Base-by-base conservation (phyloP, 2,888 invertebrate species). In the Ophion obscuratus region DNA sequence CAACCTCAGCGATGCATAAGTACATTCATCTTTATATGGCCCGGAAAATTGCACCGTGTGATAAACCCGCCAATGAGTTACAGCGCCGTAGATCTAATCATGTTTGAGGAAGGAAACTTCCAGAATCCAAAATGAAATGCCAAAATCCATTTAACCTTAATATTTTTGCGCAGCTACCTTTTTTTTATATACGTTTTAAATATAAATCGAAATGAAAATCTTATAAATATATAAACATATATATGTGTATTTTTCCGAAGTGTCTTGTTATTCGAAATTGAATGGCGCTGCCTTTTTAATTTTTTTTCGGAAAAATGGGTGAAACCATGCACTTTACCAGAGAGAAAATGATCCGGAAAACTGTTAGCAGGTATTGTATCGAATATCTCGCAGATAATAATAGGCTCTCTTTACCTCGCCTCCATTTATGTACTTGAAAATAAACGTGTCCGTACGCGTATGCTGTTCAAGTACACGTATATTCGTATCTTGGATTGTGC, bases 371-470 rank as follows among this genome's bases (percentile, higher is more conserved):
- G 31, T 10, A n/a, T 53, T 24, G 31, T 76, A 40, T n/a, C 36
- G 77, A 78, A 61, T 14, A 14, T 53, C 36, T 82, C 44, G 20
- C 68, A 57, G 61, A 76, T 83, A 77, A 76, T 85, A 83, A 83
- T 80, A 85, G 83, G 73, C 24, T 17, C 64, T 79, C 36, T 71
- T 67, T 36, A 44, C 40, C 71, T 61, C 75, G 61, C 11, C 11
- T 17, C 62, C 70, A 80, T 83, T 83, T 77, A 36, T 79, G 47
- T 36, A 73, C 62, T 17, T 57, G 24, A 78, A 85, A 57, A 24
- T 74, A 68, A 44, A 67, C 64, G 27, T 31, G 53, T 47, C 24
- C 27, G 27, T 62, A 44, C 36, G 24, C 57, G 27, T 57, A 17
- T 47, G 27, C 17, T 17, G 17, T 17, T 53, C 70, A 27, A 59